Evolutionary conservation across 2,797 vertebrate genomes (phyloP), one percentile per base, ranked within the genome.

Genomic region (Enteromius afrohamiltoni): DNA sequence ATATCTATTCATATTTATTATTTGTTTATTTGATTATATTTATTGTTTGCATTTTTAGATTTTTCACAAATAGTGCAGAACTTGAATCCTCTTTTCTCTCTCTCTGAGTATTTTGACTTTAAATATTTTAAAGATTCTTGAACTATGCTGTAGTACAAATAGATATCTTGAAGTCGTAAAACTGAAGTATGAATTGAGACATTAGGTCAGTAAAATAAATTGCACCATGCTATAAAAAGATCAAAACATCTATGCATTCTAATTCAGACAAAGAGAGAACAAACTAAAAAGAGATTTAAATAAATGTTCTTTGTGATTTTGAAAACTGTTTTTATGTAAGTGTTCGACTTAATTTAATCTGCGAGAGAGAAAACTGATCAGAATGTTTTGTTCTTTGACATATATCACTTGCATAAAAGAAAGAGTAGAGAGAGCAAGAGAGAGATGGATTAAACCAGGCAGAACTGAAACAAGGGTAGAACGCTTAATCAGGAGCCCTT

Each of bases 401-500:
- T 47, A 58, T 3, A 40, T 53, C 23, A 40, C 47, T 37, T 68
- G 47, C 40, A 70, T 19, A 19, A 78, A 14, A 84, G 26, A 78
- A 10, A 42, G 70, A 70, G 16, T 74, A n/a, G 16, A 69, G 47
- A 78, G 78, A 69, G 49, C 9, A 23, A 60, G 69, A 68, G 62
- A 29, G 47, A 60, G 62, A 83, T 1, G 17, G 64, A 75, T 40
- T 65, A 65, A 65, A 65, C 42, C 45, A 84, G 68, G 58, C 65
- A 78, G 77, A 73, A 79, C 45, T 10, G 40, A 84, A 65, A 79
- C 45, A 53, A n/a, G 21, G n/a, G 34, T 60, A 62, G 51, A 62
- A 31, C n/a, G 23, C 45, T 79, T 69, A 76, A 83, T 83, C 45
- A 51, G 58, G 23, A 76, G 47, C 74, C 37, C 17, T 40, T 45